A percentile compares a stretch with the other conserved stretches of the same genome.
Conservation (phyloP, 2,797 vertebrate genomes). For the Arctocebus calabarensis region DNA sequence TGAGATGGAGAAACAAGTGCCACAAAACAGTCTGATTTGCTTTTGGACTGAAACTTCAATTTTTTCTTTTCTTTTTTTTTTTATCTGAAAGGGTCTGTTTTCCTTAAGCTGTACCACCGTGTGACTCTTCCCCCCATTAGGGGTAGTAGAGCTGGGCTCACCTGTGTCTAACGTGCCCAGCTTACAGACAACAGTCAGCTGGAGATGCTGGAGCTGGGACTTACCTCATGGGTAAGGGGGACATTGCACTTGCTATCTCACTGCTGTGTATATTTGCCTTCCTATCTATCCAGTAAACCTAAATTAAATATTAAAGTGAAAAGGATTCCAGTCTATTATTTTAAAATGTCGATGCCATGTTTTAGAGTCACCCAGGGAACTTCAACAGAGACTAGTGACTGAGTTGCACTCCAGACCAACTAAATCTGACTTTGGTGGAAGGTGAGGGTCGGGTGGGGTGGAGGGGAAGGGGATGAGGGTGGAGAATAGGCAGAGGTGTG, state of each 20-base stretch:
- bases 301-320: conserved; percentile 64
- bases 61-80: conserved; percentile 75
- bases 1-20: conserved; percentile 60
- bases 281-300: not conserved
- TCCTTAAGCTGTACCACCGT: conserved; percentile 45
- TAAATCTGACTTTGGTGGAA: not conserved
- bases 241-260: not conserved
- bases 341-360: not conserved
- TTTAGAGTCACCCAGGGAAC: not conserved
- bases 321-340: conserved; percentile 18
- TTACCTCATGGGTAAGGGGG: not conserved
- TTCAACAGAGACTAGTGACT: not conserved
- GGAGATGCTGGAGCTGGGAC: not conserved
- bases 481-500: not conserved
- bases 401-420: not conserved
- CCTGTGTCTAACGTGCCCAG: conserved; percentile 26
- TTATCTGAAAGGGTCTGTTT: conserved; percentile 65
- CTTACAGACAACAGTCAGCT: conserved; percentile 38
- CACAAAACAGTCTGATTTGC: conserved; percentile 75
- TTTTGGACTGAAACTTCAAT: conserved; percentile 75
- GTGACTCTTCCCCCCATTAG: not conserved
- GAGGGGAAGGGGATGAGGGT: not conserved
- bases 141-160: not conserved
- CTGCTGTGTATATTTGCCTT: not conserved
- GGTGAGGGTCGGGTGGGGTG: not conserved